Conservation (phyloP, 2,888 invertebrate species). For the Campopleginae sp. region DNA sequence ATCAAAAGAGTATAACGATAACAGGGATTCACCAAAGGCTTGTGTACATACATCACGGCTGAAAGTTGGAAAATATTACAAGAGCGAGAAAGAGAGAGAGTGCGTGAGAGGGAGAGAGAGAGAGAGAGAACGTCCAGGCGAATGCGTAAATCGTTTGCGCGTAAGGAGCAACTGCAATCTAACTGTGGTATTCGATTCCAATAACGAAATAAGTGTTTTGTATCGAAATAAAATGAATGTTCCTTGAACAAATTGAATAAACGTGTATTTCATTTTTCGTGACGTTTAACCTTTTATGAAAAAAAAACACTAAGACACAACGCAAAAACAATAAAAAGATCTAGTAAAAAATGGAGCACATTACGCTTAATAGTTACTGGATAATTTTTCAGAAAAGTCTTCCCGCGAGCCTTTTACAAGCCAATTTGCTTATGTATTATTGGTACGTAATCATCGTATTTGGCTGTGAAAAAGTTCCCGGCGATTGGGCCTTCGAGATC, state of each 20-base stretch:
- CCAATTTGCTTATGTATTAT: constrained; percentile 82
- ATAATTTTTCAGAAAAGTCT: background rate
- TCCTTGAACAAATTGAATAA: constrained; percentile 66
- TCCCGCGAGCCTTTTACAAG: constrained; percentile 60
- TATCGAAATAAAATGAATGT: constrained; percentile 73
- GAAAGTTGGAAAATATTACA: constrained; percentile 32
- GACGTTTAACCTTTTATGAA: constrained; percentile 3
- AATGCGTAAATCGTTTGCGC: constrained; percentile 43
- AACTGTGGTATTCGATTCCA: constrained; percentile 64
- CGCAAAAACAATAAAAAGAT: background rate
- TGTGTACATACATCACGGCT: constrained; percentile 38
- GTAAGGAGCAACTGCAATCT: constrained; percentile 42
- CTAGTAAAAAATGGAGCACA: background rate
- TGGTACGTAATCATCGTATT: constrained; percentile 88
- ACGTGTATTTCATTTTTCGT: constrained; percentile 40
- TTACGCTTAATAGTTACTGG: background rate
- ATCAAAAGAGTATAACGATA: constrained; percentile 6
- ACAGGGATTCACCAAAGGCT: constrained; percentile 47
- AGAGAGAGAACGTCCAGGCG: constrained; percentile 22
- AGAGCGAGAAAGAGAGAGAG: constrained; percentile 7
- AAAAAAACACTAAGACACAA: constrained; percentile 11
- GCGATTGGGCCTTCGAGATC: constrained; percentile 87
- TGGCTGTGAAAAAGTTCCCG: constrained; percentile 87
- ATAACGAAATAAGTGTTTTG: constrained; percentile 72
- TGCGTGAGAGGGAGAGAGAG: background rate